Conservation (phyloP, 1,140 invertebrate genomes). For the Hyles euphorbiae region DNA sequence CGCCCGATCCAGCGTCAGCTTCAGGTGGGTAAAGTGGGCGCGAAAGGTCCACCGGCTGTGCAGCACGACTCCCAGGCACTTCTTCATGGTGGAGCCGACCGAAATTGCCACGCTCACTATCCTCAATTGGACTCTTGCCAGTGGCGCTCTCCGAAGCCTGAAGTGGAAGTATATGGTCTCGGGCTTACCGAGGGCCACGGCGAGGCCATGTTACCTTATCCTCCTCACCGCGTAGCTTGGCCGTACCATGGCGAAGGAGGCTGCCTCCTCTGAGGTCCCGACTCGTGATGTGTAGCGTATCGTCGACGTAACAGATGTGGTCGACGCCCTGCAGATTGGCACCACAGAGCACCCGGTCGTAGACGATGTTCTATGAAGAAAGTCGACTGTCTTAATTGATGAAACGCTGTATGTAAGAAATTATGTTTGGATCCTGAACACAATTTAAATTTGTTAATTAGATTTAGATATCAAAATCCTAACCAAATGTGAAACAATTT, state of each 20-base stretch:
- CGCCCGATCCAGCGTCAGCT: neutral
- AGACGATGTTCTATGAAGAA: neutral
- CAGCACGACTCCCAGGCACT: neutral
- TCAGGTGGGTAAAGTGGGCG: neutral
- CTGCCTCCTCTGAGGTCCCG: no score
- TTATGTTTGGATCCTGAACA: no score
- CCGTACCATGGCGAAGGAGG: no score
- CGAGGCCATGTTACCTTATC: neutral
- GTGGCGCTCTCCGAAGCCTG: no score
- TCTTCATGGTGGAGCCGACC: neutral
- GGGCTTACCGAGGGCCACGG: no score
- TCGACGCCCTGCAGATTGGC: neutral
- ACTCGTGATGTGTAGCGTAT: neutral
- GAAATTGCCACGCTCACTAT: no score
- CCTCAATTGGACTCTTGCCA: neutral
- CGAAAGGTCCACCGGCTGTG: neutral
- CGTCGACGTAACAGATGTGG: neutral
- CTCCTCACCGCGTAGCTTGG: neutral
- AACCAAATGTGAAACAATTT: no score
- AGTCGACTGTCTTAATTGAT: no score
- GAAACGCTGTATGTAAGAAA: no score
- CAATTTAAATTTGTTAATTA: no score
- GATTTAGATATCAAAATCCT: no score
- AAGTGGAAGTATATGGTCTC: neutral
- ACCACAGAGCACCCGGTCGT: neutral